These are phyloP conservation scores for Ditylenchus dipsaci DNA, from an alignment of 1,140 invertebrate genomes.

Conservation along the genomic window DNA sequence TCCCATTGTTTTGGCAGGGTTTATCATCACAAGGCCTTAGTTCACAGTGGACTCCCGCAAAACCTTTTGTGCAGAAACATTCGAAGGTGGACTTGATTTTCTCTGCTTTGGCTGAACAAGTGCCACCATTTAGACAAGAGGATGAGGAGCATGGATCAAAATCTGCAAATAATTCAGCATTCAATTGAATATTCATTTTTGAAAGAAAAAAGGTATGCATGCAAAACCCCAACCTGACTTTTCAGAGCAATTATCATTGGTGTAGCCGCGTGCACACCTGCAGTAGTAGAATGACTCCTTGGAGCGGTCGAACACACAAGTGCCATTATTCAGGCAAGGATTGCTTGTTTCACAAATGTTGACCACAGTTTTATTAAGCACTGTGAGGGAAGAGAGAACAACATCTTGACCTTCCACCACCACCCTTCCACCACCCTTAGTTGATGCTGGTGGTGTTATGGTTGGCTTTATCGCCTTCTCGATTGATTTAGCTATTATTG, in stretches of 20 bases:
- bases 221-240: not conserved
- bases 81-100: slow-evolving; percentile 16
- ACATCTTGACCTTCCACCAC: too few relatives aligned
- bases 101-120: slow-evolving; percentile 20
- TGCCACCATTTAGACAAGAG: slow-evolving; percentile 27
- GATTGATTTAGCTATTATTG: too few relatives aligned
- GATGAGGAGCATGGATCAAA: slow-evolving; percentile 15
- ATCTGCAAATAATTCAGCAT: slow-evolving; percentile 9
- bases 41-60: slow-evolving; percentile 28
- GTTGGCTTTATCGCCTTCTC: too few relatives aligned
- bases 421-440: too few relatives aligned
- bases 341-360: slow-evolving; percentile 16
- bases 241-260: slow-evolving; percentile 24
- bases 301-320: slow-evolving; percentile 19
- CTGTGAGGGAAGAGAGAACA: too few relatives aligned
- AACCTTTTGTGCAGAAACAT: slow-evolving; percentile 28
- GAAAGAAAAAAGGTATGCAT: not conserved
- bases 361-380: not conserved
- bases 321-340: slow-evolving; percentile 28
- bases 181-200: not conserved
- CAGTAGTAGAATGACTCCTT: slow-evolving; percentile 23
- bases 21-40: slow-evolving; percentile 16
- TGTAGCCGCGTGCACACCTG: slow-evolving; percentile 19
- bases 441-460: too few relatives aligned
- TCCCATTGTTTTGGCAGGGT: slow-evolving; percentile 40